These are phyloP conservation scores for Drosophila fungiperda DNA, from an alignment of 2,888 invertebrate species.

Conservation along the genomic window DNA sequence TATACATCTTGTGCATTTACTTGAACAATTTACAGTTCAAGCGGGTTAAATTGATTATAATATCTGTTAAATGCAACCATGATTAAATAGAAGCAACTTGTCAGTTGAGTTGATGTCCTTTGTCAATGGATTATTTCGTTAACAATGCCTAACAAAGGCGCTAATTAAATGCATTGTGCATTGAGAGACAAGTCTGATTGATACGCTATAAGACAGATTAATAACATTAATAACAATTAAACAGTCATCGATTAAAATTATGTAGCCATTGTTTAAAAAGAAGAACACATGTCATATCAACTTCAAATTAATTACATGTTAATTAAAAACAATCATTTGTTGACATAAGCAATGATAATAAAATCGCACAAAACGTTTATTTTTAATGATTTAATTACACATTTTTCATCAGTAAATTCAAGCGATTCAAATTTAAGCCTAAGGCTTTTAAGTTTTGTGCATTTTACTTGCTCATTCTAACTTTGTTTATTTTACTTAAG, in stretches of 20 bases:
- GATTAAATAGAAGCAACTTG: not conserved
- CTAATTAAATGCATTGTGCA: conserved; percentile 25
- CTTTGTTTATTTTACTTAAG: conserved; percentile 28
- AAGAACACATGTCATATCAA: conserved; percentile 35
- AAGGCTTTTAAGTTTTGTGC: not conserved
- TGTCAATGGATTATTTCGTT: not conserved
- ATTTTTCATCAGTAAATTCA: not conserved
- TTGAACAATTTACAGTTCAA: not conserved
- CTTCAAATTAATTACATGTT: conserved; percentile 49
- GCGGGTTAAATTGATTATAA: not conserved
- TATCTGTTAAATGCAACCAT: not conserved
- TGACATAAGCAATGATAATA: conserved; percentile 9
- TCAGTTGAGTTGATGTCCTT: not conserved
- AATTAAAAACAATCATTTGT: conserved; percentile 53
- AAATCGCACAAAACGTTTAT: conserved; percentile 2
- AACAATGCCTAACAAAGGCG: not conserved
- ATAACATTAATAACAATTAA: conserved; percentile 11
- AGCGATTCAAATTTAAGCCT: not conserved
- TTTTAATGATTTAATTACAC: not conserved
- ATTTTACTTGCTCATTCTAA: not conserved
- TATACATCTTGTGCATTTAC: not conserved
- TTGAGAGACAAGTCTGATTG: not conserved
- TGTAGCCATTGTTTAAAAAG: conserved; percentile 8
- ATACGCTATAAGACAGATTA: conserved; percentile 10
- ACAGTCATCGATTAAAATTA: not conserved